These are phyloP conservation scores for Eulithis testata DNA, from an alignment of 2,888 invertebrate genomes.

Conservation along the genomic window DNA sequence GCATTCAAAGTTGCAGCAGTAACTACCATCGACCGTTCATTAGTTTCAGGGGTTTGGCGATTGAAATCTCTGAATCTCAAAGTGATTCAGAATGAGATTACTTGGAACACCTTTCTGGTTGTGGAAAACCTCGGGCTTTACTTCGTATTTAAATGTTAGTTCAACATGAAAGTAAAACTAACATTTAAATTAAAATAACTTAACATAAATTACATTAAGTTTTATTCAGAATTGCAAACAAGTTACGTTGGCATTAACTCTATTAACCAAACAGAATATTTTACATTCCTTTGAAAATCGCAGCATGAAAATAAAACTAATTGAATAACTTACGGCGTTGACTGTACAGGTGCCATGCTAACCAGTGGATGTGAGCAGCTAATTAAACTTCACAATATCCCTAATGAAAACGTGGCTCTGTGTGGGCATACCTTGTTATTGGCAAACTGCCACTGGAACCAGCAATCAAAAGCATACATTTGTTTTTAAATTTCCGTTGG, in stretches of 20 bases:
- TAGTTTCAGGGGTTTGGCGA: conserved; percentile 1
- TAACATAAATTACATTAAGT: neutral
- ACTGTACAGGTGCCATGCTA: conserved; percentile 26
- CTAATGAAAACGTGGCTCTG: conserved; percentile 16
- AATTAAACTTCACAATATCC: conserved; percentile 15
- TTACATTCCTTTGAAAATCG: neutral
- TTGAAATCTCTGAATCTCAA: conserved; percentile 5
- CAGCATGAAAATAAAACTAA: conserved; percentile 6
- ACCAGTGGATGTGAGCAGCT: conserved; percentile 22
- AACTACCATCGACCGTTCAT: neutral
- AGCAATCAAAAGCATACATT: conserved; percentile 2
- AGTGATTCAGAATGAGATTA: neutral
- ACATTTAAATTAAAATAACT: neutral
- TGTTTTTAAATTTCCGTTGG: conserved; percentile 5
- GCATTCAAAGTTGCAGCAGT: conserved; percentile 1
- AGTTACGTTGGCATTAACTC: neutral
- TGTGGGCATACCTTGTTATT: conserved; percentile 8
- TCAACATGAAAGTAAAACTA: too few species aligned
- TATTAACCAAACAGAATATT: neutral
- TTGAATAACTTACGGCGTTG: conserved; percentile 9
- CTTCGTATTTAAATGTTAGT: too few species aligned
- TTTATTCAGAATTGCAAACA: neutral
- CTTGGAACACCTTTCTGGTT: neutral
- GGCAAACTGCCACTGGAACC: conserved; percentile 15
- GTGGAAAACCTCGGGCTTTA: neutral